phyloP scores from a whole-genome alignment of 2,888 invertebrate genomes.

The Drosophila percnosoma region DNA sequence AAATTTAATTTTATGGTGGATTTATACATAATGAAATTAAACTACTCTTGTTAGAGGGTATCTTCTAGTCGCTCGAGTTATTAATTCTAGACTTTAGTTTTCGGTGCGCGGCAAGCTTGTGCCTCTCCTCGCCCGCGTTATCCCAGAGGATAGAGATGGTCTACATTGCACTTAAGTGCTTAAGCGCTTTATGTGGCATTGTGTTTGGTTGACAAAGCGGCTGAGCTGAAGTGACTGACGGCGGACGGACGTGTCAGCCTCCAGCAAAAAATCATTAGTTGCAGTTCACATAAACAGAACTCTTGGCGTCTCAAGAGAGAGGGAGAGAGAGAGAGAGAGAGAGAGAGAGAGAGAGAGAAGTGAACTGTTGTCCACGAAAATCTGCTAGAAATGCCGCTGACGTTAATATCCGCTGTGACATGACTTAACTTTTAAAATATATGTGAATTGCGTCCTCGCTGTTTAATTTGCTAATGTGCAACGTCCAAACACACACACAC shows the following conservation, averaged over 20 bases:
- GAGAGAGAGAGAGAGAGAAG: not conserved
- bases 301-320: constrained; percentile 16
- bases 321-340: not conserved
- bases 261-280: constrained; percentile 75
- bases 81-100: constrained; percentile 33
- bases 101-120: constrained; percentile 4
- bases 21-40: not conserved
- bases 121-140: not conserved
- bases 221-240: constrained; percentile 20
- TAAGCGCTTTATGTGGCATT: constrained; percentile 59
- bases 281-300: constrained; percentile 56
- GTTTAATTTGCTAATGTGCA: constrained; percentile 63
- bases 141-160: constrained; percentile 23
- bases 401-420: constrained; percentile 30
- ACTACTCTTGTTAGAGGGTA: not conserved
- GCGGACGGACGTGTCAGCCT: constrained; percentile 49
- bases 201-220: constrained; percentile 50
- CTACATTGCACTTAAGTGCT: constrained; percentile 71
- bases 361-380: not conserved
- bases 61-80: not conserved
- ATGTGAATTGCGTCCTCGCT: not conserved
- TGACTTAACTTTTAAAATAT: constrained; percentile 25
- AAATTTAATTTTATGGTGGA: not conserved
- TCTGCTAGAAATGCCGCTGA: constrained; percentile 15
- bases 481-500: not conserved